Base-by-base conservation (phyloP, 2,888 invertebrate genomes). In the Notocelia uddmanniana region DNA sequence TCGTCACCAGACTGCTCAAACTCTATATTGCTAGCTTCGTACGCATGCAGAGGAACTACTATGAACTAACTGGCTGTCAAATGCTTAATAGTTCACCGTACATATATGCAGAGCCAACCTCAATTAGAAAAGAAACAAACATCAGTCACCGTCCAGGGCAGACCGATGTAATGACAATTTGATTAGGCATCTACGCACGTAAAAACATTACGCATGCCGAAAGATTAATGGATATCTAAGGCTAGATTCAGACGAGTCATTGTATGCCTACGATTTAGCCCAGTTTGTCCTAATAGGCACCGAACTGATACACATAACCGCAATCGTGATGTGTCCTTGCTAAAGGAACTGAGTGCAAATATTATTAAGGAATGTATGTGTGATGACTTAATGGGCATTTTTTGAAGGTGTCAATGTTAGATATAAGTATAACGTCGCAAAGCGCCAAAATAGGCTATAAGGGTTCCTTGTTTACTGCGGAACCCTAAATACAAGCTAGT, bases 131-230 rank as follows among this genome's bases (percentile, higher is more conserved):
- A 70, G 8, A 26, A 18, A 63, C 41, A 54, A 60, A 59, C 71
- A 67, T 60, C 41, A 26, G 59, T 71, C 71, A 54, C 59, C 31
- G 66, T 60, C 71, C 31, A n/a, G n/a, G 41, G 55, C 66, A 66
- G 71, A 9, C 59, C 59, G 54, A 66, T 31, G 71, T 67, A 71
- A 71, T 21, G 66, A 45, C 66, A 67, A 67, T 71, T 71, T 71
- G 71, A 71, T 71, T 71, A 54, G 59, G 45, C 66, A 59, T 50
- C 68, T 59, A 21, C 31, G 66, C 57, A 70, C 52, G 70, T 58
- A 54, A 66, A 60, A 60, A 67, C 71, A 66, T 71, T 55, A 67
- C 52, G 54, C 21, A 45, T 18, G 60, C 31, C n/a, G 50, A 15
- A 70, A 71, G 66, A 71, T 71, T 67, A 60, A 71, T 71, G 71